These are phyloP conservation scores for Datnioides undecimradiatus DNA, from an alignment of 2,113 vertebrate species.

Conservation along the genomic window DNA sequence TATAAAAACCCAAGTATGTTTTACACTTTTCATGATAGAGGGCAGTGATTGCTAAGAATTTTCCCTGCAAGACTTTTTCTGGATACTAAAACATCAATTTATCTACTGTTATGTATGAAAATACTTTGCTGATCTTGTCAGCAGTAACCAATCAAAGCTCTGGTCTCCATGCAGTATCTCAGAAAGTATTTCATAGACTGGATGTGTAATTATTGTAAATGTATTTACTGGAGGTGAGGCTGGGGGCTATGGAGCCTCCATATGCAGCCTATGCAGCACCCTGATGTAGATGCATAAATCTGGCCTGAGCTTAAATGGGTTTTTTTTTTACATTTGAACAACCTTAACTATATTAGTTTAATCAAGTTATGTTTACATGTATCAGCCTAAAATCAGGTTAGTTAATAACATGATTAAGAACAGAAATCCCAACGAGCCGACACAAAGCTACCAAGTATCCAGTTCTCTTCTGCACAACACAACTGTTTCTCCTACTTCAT, in stretches of 20 bases:
- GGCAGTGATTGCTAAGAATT: neutral
- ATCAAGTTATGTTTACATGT: constrained; percentile 5
- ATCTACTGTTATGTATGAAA: too few species aligned
- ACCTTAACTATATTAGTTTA: neutral
- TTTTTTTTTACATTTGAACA: neutral
- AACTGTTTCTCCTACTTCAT: neutral
- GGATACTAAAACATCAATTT: neutral
- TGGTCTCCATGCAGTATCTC: neutral
- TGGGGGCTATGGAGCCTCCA: neutral
- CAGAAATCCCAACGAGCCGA: neutral
- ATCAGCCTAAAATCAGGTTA: neutral
- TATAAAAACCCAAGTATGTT: too few species aligned
- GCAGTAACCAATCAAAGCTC: neutral
- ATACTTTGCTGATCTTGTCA: neutral
- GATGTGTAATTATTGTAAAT: neutral
- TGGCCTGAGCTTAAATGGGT: neutral
- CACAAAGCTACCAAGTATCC: neutral
- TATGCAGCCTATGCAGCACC: neutral
- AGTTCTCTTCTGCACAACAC: neutral
- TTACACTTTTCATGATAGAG: neutral
- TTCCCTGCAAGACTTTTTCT: neutral
- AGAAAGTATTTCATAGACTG: neutral
- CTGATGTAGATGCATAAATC: neutral
- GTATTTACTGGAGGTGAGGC: neutral
- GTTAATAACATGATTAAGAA: neutral